Conservation (phyloP, 2,888 invertebrate genomes). For the Drosophila kambysellisi region DNA sequence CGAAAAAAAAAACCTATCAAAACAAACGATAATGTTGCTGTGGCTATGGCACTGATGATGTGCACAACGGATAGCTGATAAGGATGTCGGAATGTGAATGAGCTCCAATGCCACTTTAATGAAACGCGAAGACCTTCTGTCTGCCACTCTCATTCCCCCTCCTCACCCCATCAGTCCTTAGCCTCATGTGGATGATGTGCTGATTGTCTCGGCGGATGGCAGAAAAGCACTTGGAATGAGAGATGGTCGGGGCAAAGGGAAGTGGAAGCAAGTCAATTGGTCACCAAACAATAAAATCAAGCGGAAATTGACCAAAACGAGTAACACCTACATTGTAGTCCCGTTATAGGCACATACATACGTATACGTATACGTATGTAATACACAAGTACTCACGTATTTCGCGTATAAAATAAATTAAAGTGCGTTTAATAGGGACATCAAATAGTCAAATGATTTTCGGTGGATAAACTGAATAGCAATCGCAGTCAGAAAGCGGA, state of each 20-base stretch:
- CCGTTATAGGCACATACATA: not conserved
- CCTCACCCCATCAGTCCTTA: not conserved
- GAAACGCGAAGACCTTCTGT: constrained; percentile 42
- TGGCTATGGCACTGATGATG: constrained; percentile 58
- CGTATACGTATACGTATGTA: not conserved
- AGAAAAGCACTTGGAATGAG: not conserved
- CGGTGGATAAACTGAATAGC: constrained; percentile 1
- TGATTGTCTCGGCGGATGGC: constrained; percentile 60
- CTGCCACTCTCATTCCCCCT: not conserved
- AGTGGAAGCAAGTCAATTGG: constrained; percentile 62
- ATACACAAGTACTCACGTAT: not conserved
- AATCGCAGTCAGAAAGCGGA: constrained; percentile 25
- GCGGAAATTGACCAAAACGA: constrained; percentile 48
- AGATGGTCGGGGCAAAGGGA: constrained; percentile 1
- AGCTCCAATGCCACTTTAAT: constrained; percentile 59
- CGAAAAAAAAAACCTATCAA: constrained; percentile 61
- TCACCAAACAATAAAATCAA: constrained; percentile 73
- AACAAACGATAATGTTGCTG: constrained; percentile 72
- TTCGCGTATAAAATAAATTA: constrained; percentile 47
- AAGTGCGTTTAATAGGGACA: constrained; percentile 61
- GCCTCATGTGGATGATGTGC: constrained; percentile 57
- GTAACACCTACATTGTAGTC: constrained; percentile 13
- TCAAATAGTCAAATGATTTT: constrained; percentile 31
- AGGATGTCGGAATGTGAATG: constrained; percentile 56
- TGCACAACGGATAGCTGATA: constrained; percentile 61